Evolutionary conservation across 2,888 invertebrate species (phyloP), one percentile per base, ranked within the genome.

Genomic region (Magallana nippona): DNA sequence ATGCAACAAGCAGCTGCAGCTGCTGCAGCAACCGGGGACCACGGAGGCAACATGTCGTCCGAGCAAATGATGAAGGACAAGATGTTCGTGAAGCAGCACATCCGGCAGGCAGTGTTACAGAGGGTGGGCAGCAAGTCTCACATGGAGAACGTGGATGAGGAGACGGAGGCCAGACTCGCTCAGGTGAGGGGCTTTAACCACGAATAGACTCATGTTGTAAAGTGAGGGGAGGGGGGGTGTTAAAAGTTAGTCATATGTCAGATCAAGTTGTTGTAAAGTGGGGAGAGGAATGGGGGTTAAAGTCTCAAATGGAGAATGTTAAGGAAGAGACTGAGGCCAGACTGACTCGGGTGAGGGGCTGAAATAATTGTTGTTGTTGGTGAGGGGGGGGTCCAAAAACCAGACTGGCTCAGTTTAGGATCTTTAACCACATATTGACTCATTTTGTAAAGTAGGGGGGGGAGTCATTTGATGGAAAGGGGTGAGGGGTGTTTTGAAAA

Each of bases 71-170:
- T 96, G 87, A 96, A 97, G 83, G 93, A 93, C 60, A 91, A 92
- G 83, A 91, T 88, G 81, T 85, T 84, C 62, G 87, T 90, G 11
- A 89, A 89, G 83, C 96, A 98, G 95, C 98, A 98, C 95, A 97
- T 98, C 89, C 96, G 98, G 60, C 97, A 98, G 93, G 97, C 98
- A 19, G 97, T 97, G 17, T 94, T 98, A 89, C 97, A 97, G 63
- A 96, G 98, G 80, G 97, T 97, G 19, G 96, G 96, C 62, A 94
- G 95, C 87, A 95, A 96, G 87, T 94, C 94, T 82, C 94, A 95
- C 85, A 94, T 94, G 92, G 95, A 95, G 88, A 95, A 95, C 89
- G 95, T 95, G 17, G 95, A 95, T 84, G 95, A 95, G 87, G 95
- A 95, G 82, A 92, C 93, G 5, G 94, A 94, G 88, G 92, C 92